phyloP scores from a whole-genome alignment of 53 echinoderm and acorn worm species.

The Arbacia lixula region DNA sequence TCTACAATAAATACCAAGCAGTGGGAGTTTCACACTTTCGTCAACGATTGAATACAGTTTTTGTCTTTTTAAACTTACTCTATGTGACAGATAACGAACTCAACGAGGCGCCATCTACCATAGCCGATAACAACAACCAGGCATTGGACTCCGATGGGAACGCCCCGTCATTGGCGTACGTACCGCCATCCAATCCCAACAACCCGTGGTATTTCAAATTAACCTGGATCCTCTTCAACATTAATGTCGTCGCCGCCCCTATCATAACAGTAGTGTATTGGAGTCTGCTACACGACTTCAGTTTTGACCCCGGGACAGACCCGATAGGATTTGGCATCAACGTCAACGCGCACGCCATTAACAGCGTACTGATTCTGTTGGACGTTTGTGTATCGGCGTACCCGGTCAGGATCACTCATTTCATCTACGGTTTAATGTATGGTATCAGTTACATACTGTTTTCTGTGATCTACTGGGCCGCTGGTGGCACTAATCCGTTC shows the following conservation, averaged over 20 bases:
- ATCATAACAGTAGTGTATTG: conserved; percentile 71
- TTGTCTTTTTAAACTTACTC: too few species aligned
- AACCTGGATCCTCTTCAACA: conserved; percentile 71
- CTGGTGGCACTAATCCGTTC: conserved; percentile 50
- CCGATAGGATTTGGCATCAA: conserved; percentile 27
- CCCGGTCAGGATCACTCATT: conserved; percentile 69
- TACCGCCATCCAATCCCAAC: too few species aligned
- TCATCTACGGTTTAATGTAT: conserved; percentile 63
- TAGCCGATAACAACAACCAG: too few species aligned
- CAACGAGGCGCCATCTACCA: too few species aligned
- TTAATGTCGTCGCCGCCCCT: conserved; percentile 65
- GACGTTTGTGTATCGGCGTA: conserved; percentile 71
- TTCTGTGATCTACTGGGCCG: conserved; percentile 74
- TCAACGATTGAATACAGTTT: too few species aligned
- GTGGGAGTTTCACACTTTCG: too few species aligned
- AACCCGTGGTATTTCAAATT: conserved; percentile 44
- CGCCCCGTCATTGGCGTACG: too few species aligned
- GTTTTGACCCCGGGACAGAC: neutral
- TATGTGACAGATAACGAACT: too few species aligned
- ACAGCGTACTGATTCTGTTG: conserved; percentile 63
- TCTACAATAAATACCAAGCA: too few species aligned
- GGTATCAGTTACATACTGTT: conserved; percentile 58
- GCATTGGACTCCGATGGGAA: too few species aligned
- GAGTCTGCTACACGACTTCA: conserved; percentile 27
- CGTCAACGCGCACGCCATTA: conserved; percentile 71